Conservation (phyloP, 2,888 invertebrate species). For the Epinotia brunnichana region DNA sequence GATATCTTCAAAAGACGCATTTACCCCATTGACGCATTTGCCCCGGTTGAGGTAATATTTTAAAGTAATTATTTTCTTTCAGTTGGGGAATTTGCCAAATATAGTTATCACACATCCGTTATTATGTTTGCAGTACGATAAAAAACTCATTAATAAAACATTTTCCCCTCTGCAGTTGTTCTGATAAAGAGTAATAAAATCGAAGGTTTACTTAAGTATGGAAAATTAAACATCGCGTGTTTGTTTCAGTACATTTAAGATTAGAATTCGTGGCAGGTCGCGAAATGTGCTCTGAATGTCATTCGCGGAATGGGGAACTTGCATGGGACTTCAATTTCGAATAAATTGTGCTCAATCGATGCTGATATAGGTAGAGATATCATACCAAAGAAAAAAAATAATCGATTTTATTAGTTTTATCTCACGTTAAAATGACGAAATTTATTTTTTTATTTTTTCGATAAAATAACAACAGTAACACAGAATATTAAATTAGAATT, state of each 20-base stretch:
- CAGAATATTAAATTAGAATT: too few species aligned
- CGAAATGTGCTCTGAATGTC: not conserved
- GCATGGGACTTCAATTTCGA: too few species aligned
- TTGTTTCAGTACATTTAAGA: conserved; percentile 1
- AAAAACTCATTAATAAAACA: conserved; percentile 1
- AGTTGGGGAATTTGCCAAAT: not conserved
- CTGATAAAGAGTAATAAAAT: conserved; percentile 16
- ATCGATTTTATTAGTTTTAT: too few species aligned
- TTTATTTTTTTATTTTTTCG: too few species aligned
- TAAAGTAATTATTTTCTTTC: not conserved
- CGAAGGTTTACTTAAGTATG: conserved; percentile 5
- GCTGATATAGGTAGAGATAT: too few species aligned
- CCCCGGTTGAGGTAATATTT: too few species aligned
- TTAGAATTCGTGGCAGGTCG: conserved; percentile 2
- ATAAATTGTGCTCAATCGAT: too few species aligned
- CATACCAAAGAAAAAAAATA: too few species aligned
- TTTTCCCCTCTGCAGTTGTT: conserved; percentile 10
- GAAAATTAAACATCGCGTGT: conserved; percentile 13
- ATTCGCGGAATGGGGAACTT: conserved; percentile 3
- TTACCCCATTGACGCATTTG: too few species aligned
- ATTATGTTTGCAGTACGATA: conserved; percentile 10
- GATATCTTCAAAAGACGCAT: too few species aligned
- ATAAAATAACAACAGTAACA: too few species aligned
- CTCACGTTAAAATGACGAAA: too few species aligned
- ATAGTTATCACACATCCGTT: conserved; percentile 14